Evolutionary conservation across 2,888 invertebrate genomes (phyloP), one percentile per base, ranked within the genome.

Genomic region (Lordiphosa andalusiaca): DNA sequence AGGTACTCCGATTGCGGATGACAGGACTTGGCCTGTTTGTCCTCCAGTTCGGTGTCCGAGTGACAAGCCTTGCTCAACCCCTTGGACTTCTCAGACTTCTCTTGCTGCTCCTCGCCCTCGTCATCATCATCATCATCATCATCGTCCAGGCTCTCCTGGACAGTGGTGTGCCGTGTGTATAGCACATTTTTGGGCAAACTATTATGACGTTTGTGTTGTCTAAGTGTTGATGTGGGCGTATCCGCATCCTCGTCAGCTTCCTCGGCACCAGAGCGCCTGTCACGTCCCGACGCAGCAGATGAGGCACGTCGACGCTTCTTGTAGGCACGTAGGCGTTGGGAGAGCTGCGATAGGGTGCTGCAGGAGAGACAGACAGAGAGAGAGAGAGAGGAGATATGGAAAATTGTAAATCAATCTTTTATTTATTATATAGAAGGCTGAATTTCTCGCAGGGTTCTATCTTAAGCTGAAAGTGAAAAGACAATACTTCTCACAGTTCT

Each of bases 101-200:
- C 53, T 1, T 44, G 52, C 2, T 47, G 44, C n/a, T 47, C 44
- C 0, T 40, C 36, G 10, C 51, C 44, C 0, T 40, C 36, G 10
- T 51, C 56, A n/a, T 69, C 44, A 1, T 40, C 36, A n/a, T 53
- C 56, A 3, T 66, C 60, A 35, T 64, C 56, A n/a, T 69, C 69
- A 35, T 64, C 56, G 10, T 69, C 69, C 35, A 56, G 50, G 53
- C 60, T 69, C 40, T 71, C 74, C 62, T 62, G 64, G 7, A 70
- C 50, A 2, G 80, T 78, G 30, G 60, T 68, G 67, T 60, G 83
- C 30, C 64, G 81, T 33, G 52, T 66, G 21, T 66, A 72, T 10
- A 83, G 71, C 13, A 76, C 81, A 56, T 87, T 87, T 57, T 87
- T 87, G 10, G 90, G 89, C 53, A 89, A 69, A 50, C 90, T 89